A percentile compares a stretch with the other conserved stretches of the same genome.
Conservation (phyloP, 2,888 invertebrate species). For the Agelastica alni region DNA sequence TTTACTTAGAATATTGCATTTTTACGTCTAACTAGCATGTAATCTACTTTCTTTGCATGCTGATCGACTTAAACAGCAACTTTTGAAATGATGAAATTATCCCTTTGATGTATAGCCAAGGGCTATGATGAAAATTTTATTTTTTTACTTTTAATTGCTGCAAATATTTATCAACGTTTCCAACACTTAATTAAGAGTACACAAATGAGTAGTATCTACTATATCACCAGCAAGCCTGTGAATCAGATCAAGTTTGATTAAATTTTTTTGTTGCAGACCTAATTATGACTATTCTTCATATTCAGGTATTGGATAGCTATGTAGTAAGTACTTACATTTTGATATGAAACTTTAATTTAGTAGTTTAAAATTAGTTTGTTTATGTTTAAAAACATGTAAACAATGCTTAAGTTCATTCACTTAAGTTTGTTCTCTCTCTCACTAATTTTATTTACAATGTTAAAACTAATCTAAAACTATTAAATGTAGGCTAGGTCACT, state of each 20-base stretch:
- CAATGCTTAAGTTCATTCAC: background rate
- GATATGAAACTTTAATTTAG: background rate
- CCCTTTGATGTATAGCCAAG: constrained; percentile 43
- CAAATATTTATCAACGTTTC: constrained; percentile 28
- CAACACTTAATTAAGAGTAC: constrained; percentile 10
- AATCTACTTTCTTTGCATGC: constrained; percentile 33
- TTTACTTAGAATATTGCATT: constrained; percentile 38
- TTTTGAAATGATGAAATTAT: constrained; percentile 22
- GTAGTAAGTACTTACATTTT: constrained; percentile 60
- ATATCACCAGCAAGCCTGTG: background rate
- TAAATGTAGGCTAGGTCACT: background rate
- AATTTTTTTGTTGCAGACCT: constrained; percentile 52
- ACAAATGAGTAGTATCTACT: constrained; percentile 6
- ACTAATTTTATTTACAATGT: background rate
- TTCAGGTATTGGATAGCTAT: constrained; percentile 58
- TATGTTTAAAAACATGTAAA: constrained; percentile 1
- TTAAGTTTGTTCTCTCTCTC: background rate
- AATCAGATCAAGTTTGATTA: constrained; percentile 8
- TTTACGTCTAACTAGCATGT: constrained; percentile 32
- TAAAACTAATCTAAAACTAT: too few relatives aligned
- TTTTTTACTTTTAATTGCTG: constrained; percentile 36
- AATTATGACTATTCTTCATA: constrained; percentile 52
- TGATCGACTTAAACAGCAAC: constrained; percentile 19
- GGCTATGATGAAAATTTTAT: constrained; percentile 44
- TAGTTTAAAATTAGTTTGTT: background rate